Base-by-base conservation (phyloP, 2,888 invertebrate genomes). In the Podotricha telesiphe region DNA sequence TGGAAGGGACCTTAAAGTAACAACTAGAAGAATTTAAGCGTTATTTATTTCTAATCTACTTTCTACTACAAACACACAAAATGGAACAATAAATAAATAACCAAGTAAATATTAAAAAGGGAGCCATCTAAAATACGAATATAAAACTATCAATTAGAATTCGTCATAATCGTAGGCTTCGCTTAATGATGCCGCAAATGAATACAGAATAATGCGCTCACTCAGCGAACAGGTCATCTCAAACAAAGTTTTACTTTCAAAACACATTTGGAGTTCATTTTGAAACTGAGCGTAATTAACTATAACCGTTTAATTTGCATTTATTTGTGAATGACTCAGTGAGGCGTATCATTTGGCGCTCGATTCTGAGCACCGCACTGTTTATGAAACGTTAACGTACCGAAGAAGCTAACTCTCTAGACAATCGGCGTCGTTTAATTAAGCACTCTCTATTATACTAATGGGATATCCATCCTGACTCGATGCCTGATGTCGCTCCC, bases 401-500 rank as follows among this genome's bases (percentile, higher is more conserved):
- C 55, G 58, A 61, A 71, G 67, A 68, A 71, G 72, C 70, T 65
- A 67, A 65, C 67, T 58, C 70, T 66, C 59, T 2, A 59, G 71
- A 69, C 71, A 56, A 65, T 69, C 68, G 65, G 64, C 71, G 64
- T 61, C 55, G 68, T 71, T 77, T 78, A 79, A 79, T 80, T 78
- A 78, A 71, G 72, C 71, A 70, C 65, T 63, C 69, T 69, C 77
- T 75, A 77, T 77, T 77, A 77, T 71, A 76, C 74, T 79, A 78
- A 79, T 79, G 78, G 74, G 67, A 74, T 77, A 74, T 71, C 68
- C 72, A 69, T 73, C 64, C 62, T 65, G 56, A 67, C 51, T 59
- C 58, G 55, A 68, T 73, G 73, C 74, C 72, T 69, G 78, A 76
- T 71, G 71, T 65, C 72, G 69, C 75, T 83, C 83, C 82, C 83